A percentile compares a stretch with the other conserved stretches of the same genome.
These are phyloP conservation scores for Hemibagrus wyckioides DNA, from an alignment of 2,113 vertebrate genomes.

Conservation along the genomic window DNA sequence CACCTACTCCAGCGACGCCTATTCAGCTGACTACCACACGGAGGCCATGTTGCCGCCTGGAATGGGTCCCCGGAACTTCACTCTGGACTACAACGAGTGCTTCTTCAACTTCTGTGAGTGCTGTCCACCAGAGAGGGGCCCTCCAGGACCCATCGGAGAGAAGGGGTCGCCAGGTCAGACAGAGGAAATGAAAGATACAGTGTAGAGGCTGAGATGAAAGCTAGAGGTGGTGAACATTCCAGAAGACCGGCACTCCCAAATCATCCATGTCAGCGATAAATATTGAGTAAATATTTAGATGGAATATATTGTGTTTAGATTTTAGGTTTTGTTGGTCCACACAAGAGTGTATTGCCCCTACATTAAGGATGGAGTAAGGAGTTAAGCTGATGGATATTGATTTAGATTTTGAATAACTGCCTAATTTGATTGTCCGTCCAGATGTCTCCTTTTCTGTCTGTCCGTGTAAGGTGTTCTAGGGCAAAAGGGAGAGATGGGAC, in stretches of 20 bases:
- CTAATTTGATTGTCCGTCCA: not conserved
- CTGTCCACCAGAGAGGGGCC: conserved; percentile 76
- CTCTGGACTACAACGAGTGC: conserved; percentile 81
- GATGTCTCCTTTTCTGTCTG: not conserved
- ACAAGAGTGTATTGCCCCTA: conserved; percentile 7
- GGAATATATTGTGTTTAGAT: conserved; percentile 20
- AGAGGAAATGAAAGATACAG: conserved; percentile 34
- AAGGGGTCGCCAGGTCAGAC: conserved; percentile 78
- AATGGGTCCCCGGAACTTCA: conserved; percentile 74
- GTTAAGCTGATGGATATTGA: not conserved
- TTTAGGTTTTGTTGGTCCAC: conserved; percentile 2
- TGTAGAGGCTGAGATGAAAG: conserved; percentile 9
- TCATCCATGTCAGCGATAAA: conserved; percentile 23
- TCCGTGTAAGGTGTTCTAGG: conserved; percentile 78
- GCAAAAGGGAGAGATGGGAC: conserved; percentile 78
- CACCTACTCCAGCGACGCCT: conserved; percentile 55
- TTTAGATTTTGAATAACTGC: conserved; percentile 8
- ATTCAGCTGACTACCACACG: conserved; percentile 65
- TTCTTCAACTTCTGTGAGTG: conserved; percentile 92
- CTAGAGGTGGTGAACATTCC: conserved; percentile 34
- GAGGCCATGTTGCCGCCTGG: conserved; percentile 71
- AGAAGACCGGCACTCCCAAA: conserved; percentile 36
- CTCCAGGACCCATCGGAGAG: conserved; percentile 75
- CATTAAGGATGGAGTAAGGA: conserved; percentile 12
- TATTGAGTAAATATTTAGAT: conserved; percentile 32